Evolutionary conservation across 2,113 vertebrate species (phyloP).

Genomic region (Philantomba maxwellii): DNA sequence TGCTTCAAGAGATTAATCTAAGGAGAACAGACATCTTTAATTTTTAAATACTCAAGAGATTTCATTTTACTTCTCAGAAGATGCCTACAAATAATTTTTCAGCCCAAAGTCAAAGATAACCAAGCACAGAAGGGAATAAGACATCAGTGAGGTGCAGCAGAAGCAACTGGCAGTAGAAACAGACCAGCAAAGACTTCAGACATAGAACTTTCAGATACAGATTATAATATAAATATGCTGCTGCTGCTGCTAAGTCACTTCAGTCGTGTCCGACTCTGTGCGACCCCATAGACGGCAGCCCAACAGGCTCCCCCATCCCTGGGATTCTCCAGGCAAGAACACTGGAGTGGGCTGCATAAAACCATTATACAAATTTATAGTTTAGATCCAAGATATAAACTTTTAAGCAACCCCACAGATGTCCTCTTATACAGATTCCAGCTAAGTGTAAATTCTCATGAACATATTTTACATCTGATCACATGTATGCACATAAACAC

Average conservation of each 20-base stretch:
- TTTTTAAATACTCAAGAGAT: neutral
- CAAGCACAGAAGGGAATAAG: neutral
- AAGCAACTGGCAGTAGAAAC: neutral
- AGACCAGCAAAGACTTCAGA: neutral
- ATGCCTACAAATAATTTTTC: neutral
- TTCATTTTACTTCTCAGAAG: neutral
- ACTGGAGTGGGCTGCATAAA: neutral
- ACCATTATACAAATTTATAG: neutral
- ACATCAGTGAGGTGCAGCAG: neutral
- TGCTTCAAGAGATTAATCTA: neutral
- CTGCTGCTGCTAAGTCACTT: too few species aligned
- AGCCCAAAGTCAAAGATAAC: neutral
- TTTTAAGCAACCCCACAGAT: neutral
- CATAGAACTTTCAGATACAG: neutral
- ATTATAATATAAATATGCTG: neutral
- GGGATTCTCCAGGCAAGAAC: too few species aligned
- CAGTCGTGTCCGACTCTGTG: too few species aligned
- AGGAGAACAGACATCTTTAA: neutral
- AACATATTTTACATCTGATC: slow-evolving; percentile 33
- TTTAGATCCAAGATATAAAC: neutral
- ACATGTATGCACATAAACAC: neutral
- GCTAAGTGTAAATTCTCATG: neutral
- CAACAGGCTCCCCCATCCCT: too few species aligned
- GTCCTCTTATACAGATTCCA: neutral
- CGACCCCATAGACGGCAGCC: too few species aligned